Evolutionary conservation across 2,113 vertebrate genomes (phyloP), one percentile per base, ranked within the genome.

Genomic region (Tenebrosternarchus preto): DNA sequence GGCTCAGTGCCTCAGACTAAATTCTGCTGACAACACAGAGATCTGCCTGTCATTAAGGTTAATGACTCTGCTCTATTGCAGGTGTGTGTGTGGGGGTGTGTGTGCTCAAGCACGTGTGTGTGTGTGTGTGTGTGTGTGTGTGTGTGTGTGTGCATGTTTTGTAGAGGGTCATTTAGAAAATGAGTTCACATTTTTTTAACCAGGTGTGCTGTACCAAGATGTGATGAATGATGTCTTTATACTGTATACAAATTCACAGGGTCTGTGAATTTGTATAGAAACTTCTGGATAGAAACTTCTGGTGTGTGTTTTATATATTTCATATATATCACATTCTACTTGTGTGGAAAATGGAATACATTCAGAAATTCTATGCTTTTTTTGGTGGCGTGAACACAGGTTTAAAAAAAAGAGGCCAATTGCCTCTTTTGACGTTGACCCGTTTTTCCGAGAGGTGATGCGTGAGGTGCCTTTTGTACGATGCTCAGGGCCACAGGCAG

Each of bases 1-100:
- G 78, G 80, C 76, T 25, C 16, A 39, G 33, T 50, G 72, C 78
- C 84, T 69, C 61, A 66, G 59, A 36, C 29, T 61, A 82, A 77
- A 29, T 16, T 53, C 67, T 36, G 66, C 55, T 71, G 78, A 76
- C 82, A 78, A 61, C 66, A 61, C 39, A 31, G 27, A 66, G 43
- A n/a, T 22, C n/a, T 57, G 76, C 73, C 55, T 86, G 73, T 86
- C 77, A 60, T 78, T 76, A 80, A 39, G 85, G 79, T 83, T 87
- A 88, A 88, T 87, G 81, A 84, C 83, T 76, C 74, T 73, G 46
- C 78, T 83, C 69, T 67, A 68, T 63, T 82, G 79, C 64, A 77
- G 55, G 56, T 75, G 80, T 31, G 31, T 66, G 76, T 85, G 56
- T 76, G 80, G 81, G 50, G 83, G 82, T 81, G 76, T 85, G 64